Evolutionary conservation across 2,888 invertebrate genomes (phyloP), one percentile per base, ranked within the genome.

Genomic region (Trissoscelio sp.): DNA sequence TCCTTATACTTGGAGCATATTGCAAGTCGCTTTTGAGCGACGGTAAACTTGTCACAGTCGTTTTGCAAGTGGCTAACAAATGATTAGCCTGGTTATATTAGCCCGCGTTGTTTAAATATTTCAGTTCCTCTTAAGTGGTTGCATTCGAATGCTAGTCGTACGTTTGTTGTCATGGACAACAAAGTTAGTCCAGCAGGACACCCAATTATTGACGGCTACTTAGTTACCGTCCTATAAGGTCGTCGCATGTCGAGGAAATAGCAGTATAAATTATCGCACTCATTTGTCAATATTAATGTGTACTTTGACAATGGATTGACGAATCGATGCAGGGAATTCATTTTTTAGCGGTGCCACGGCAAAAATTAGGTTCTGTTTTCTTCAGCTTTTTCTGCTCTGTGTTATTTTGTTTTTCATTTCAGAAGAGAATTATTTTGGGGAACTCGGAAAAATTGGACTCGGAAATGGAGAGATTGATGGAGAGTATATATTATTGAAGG

Each of bases 101-200:
- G 28, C 39, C 55, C 28, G 9, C 2, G 16, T 28, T 69, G 34
- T 57, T 69, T 70, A 58, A 58, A 57, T 70, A 46, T 57, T 70
- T 31, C 46, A 58, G 24, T 5, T 20, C 16, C 1, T 9, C 28
- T 39, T 37, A 53, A 67, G 28, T 14, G 34, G 3, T 16, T 31
- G 57, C 44, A 34, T 55, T 69, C 12, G 46, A 69, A 34, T 31
- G 55, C 4, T 31, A 69, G 22, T 53, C 46, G 31, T 69, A 31
- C 46, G 9, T 46, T 53, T 44, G 46, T 69, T 6, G 44, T 20
- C 31, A 46, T 28, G n/a, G n/a, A 11, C 18, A 55, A 57, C 57
- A 57, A 57, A 46, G 20, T 20, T 55, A 34, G 16, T n/a, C 53
- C 2, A 37, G 14, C 16, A 18, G 34, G 20, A 7, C 22, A 39